Evolutionary conservation across 2,888 invertebrate genomes (phyloP).

Genomic region (Drosophila koepferae): DNA sequence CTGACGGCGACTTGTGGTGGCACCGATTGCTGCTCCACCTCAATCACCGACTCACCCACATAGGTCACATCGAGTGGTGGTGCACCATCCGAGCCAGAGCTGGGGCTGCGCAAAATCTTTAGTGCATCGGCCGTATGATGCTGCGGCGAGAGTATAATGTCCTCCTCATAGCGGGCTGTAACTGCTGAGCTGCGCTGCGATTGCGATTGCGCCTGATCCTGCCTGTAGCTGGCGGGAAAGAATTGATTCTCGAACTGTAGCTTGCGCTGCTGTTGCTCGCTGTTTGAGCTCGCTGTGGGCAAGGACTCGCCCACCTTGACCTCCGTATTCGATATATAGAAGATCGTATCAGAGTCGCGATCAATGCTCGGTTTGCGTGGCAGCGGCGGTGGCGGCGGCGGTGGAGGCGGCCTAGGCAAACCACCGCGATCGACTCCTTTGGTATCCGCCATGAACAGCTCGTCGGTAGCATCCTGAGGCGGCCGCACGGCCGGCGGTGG

Average conservation of each 20-base stretch:
- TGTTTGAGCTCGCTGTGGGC: constrained; percentile 66
- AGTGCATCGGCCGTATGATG: constrained; percentile 81
- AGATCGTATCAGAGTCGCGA: constrained; percentile 85
- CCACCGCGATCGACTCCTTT: constrained; percentile 8
- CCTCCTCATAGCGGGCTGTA: constrained; percentile 82
- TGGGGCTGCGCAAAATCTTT: constrained; percentile 78
- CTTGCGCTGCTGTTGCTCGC: constrained; percentile 68
- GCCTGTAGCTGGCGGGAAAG: constrained; percentile 83
- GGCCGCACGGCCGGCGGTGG: constrained; percentile 66
- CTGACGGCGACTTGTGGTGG: constrained; percentile 28
- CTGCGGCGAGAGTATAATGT: constrained; percentile 83
- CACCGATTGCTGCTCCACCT: constrained; percentile 82
- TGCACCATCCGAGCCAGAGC: constrained; percentile 55
- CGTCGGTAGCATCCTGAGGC: constrained; percentile 72
- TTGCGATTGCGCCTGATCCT: constrained; percentile 53
- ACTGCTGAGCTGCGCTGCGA: constrained; percentile 13
- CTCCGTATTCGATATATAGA: constrained; percentile 85
- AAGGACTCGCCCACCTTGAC: constrained; percentile 85
- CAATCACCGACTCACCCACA: constrained; percentile 85
- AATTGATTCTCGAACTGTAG: constrained; percentile 82
- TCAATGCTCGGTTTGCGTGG: constrained; percentile 75
- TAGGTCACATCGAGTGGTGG: constrained; percentile 84
- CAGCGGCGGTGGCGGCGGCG: constrained; percentile 71
- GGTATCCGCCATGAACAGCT: constrained; percentile 82
- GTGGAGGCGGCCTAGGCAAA: constrained; percentile 59